A percentile compares a stretch with the other conserved stretches of the same genome.
Evolutionary conservation across 2,113 vertebrate species (phyloP).

Genomic region (Galemys pyrenaicus): DNA sequence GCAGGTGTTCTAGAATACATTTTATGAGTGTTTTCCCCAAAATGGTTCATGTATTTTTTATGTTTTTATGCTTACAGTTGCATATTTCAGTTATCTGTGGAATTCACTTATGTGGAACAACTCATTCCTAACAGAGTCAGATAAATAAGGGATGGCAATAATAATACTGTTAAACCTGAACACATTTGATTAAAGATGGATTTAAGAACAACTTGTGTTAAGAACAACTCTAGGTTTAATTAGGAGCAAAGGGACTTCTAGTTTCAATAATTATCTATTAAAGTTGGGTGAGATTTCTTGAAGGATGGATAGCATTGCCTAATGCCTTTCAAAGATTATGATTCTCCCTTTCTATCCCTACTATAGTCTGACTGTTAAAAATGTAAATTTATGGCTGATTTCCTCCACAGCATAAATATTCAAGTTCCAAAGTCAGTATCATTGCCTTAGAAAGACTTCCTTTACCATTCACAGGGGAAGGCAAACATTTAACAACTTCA

Average conservation of each 20-base stretch:
- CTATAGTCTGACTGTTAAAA: conserved; percentile 42
- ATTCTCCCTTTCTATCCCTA: conserved; percentile 12
- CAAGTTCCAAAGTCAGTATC: conserved; percentile 44
- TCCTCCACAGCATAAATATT: conserved; percentile 63
- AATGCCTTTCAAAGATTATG: conserved; percentile 46
- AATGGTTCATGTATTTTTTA: neutral
- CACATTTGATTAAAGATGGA: conserved; percentile 55
- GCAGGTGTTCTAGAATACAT: conserved; percentile 16
- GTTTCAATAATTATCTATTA: conserved; percentile 63
- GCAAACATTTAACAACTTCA: conserved; percentile 34
- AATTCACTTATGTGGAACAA: neutral
- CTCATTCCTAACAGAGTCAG: neutral
- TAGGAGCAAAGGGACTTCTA: conserved; percentile 64
- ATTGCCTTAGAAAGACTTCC: conserved; percentile 16
- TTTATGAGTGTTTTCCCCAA: conserved; percentile 51
- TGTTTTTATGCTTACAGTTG: neutral
- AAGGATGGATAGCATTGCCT: conserved; percentile 43
- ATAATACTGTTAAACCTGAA: conserved; percentile 23
- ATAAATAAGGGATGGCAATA: conserved; percentile 33
- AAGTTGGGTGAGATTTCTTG: conserved; percentile 42
- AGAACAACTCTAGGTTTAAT: conserved; percentile 51
- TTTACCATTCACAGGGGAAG: neutral
- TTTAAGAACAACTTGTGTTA: conserved; percentile 26
- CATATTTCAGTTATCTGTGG: neutral
- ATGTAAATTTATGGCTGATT: conserved; percentile 66